phyloP scores from a whole-genome alignment of 2,113 vertebrate genomes.

The Strigops habroptila region DNA sequence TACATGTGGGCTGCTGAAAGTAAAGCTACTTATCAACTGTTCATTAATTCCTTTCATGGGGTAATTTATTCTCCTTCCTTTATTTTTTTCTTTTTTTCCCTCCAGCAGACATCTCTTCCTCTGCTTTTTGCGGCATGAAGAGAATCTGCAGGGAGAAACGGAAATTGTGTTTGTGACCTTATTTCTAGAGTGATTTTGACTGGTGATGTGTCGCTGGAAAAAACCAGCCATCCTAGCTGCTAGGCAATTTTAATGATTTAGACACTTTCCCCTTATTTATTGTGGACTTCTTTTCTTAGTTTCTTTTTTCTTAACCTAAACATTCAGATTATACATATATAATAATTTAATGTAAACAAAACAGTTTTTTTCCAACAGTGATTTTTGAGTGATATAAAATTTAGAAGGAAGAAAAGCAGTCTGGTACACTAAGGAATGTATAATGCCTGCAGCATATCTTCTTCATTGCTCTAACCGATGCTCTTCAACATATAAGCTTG shows the following conservation, averaged over 20 bases:
- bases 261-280: neutral
- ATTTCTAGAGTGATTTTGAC: neutral
- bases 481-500: neutral
- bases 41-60: conserved; percentile 4
- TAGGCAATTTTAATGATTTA: neutral
- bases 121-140: neutral
- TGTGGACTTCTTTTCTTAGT: neutral
- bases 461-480: neutral
- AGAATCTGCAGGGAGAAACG: neutral
- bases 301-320: neutral
- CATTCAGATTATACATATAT: neutral
- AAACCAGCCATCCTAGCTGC: neutral
- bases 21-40: neutral
- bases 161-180: conserved; percentile 13
- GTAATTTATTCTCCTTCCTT: neutral
- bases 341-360: neutral
- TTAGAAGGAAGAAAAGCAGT: neutral
- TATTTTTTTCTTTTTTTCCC: accelerated
- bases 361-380: neutral
- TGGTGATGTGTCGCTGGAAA: neutral
- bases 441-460: neutral
- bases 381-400: neutral
- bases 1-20: neutral
- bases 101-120: neutral
- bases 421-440: neutral